Evolutionary conservation across 2,113 vertebrate species (phyloP).

Genomic region (Gallinago undulata): DNA sequence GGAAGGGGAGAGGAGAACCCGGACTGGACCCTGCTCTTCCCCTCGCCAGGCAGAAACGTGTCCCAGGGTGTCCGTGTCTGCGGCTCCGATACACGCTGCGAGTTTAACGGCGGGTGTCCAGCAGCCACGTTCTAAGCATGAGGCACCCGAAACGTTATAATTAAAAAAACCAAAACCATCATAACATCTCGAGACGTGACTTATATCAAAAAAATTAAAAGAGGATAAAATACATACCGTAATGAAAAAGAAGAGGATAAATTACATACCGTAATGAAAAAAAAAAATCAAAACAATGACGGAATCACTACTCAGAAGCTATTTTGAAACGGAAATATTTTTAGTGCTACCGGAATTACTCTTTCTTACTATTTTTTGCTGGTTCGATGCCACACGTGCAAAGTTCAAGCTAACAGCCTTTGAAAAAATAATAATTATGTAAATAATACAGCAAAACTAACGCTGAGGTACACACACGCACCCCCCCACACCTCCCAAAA

Average conservation of each 20-base stretch:
- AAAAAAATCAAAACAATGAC: not conserved
- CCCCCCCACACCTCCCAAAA: too few relatives aligned
- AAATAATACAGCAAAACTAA: not conserved
- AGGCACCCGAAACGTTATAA: not conserved
- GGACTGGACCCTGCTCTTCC: not conserved
- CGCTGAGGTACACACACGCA: too few relatives aligned
- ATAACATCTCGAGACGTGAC: fast-evolving
- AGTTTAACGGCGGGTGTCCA: fast-evolving
- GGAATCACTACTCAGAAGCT: not conserved
- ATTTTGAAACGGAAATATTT: not conserved
- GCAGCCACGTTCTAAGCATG: not conserved
- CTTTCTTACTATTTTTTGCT: not conserved
- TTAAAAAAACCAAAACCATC: not conserved
- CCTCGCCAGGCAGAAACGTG: not conserved
- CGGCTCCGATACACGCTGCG: fast-evolving
- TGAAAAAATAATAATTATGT: fast-evolving
- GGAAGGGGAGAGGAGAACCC: fast-evolving
- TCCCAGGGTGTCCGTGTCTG: not conserved
- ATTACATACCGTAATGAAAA: fast-evolving
- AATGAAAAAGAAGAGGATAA: fast-evolving
- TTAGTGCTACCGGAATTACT: not conserved
- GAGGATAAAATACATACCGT: fast-evolving
- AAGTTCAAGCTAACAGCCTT: not conserved
- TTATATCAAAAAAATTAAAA: not conserved
- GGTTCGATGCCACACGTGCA: not conserved